phyloP scores from a whole-genome alignment of 2,888 invertebrate genomes.

The Uropetala carovei region DNA sequence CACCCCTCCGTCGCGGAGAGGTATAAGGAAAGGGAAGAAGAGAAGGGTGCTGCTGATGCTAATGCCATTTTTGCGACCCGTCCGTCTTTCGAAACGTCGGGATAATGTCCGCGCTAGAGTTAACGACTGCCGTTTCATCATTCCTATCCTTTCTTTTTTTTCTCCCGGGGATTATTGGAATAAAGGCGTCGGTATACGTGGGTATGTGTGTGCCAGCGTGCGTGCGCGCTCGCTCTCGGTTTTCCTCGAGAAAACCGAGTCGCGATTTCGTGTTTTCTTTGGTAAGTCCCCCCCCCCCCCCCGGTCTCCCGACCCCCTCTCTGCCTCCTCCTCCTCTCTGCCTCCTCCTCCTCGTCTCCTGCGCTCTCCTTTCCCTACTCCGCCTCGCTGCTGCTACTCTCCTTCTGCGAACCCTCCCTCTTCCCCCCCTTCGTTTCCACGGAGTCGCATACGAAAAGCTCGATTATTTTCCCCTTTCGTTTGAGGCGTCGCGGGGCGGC shows the following conservation, averaged over 20 bases:
- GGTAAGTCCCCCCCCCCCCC: background rate
- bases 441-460: slow-evolving; percentile 45
- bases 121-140: slow-evolving; percentile 35
- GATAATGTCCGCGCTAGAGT: background rate
- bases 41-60: background rate
- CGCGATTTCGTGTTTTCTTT: slow-evolving; percentile 47
- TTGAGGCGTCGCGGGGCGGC: slow-evolving; percentile 34
- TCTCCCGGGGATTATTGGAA: slow-evolving; percentile 49
- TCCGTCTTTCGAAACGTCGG: background rate
- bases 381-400: background rate
- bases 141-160: slow-evolving; percentile 20
- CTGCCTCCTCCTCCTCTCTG: background rate
- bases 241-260: background rate
- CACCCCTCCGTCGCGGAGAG: background rate
- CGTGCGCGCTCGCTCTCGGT: slow-evolving; percentile 23
- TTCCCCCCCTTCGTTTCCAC: background rate
- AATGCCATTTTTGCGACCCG: slow-evolving; percentile 38
- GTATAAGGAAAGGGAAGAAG: background rate
- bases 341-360: background rate
- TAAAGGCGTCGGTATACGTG: slow-evolving; percentile 11
- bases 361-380: background rate
- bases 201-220: slow-evolving; percentile 18
- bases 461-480: slow-evolving; percentile 50
- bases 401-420: background rate
- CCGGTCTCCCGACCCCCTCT: background rate